Evolutionary conservation across 2,797 vertebrate genomes (phyloP).

Genomic region (Okamejei kenojei): DNA sequence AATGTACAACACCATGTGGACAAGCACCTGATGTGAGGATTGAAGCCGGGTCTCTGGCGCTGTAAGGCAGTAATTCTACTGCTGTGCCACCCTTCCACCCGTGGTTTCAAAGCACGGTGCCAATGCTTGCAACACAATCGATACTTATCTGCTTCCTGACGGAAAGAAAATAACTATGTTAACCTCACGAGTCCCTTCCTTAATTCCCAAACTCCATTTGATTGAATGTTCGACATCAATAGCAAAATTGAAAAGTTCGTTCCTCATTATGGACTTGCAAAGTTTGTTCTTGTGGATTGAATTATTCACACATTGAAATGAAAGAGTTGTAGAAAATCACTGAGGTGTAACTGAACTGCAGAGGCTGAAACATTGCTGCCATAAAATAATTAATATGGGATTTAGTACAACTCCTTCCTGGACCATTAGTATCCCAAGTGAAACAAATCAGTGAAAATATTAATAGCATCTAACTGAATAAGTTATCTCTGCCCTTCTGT

Average conservation of each 20-base stretch:
- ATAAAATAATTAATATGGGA: conserved; percentile 15
- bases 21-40: too few relatives aligned
- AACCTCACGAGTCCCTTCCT: not conserved
- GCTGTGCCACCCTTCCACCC: too few relatives aligned
- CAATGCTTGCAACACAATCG: not conserved
- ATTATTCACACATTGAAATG: not conserved
- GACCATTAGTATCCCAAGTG: not conserved
- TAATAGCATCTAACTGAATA: conserved; percentile 26
- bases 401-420: not conserved
- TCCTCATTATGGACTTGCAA: not conserved
- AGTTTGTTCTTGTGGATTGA: not conserved
- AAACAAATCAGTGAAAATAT: conserved; percentile 4
- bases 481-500: not conserved
- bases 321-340: not conserved
- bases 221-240: not conserved
- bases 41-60: too few relatives aligned
- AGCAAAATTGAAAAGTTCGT: not conserved
- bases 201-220: not conserved
- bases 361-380: not conserved
- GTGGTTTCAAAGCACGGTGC: not conserved
- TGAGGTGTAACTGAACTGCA: not conserved
- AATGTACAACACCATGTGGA: too few relatives aligned
- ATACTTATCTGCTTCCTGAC: not conserved
- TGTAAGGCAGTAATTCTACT: too few relatives aligned
- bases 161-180: not conserved